Percentiles rank a stretch among this genome's conserved stretches.
Evolutionary conservation across 2,888 invertebrate genomes (phyloP).

Genomic region (Ornithoptera alexandrae): DNA sequence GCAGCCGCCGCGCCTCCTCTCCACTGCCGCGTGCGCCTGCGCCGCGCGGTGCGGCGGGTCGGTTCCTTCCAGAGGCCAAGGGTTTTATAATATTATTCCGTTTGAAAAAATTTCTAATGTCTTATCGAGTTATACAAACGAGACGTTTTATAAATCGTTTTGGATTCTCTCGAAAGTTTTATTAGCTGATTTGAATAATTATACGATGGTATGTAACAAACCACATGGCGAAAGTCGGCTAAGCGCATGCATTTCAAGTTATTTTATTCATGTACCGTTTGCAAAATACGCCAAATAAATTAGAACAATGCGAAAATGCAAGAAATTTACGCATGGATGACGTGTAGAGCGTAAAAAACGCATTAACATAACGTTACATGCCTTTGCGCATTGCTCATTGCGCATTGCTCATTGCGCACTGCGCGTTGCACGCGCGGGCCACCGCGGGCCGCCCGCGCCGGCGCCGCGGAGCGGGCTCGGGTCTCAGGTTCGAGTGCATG

Average conservation of each 20-base stretch:
- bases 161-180: constrained; percentile 24
- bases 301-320: constrained; percentile 53
- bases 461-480: neutral
- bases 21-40: neutral
- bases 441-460: neutral
- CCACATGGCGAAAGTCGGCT: constrained; percentile 31
- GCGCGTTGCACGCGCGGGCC: neutral
- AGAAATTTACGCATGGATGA: constrained; percentile 43
- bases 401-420: neutral
- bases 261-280: constrained; percentile 36
- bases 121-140: constrained; percentile 7
- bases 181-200: constrained; percentile 30
- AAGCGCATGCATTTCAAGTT: constrained; percentile 29
- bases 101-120: constrained; percentile 16
- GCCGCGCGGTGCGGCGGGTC: too few relatives aligned
- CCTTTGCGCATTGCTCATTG: neutral
- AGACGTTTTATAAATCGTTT: constrained; percentile 16
- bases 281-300: constrained; percentile 40
- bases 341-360: constrained; percentile 29
- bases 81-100: neutral
- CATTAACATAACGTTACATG: constrained; percentile 32
- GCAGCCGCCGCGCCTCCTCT: neutral
- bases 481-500: constrained; percentile 12
- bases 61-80: neutral
- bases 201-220: constrained; percentile 26